These are phyloP conservation scores for Elmis aenea DNA, from an alignment of 2,888 invertebrate genomes.

Conservation along the genomic window DNA sequence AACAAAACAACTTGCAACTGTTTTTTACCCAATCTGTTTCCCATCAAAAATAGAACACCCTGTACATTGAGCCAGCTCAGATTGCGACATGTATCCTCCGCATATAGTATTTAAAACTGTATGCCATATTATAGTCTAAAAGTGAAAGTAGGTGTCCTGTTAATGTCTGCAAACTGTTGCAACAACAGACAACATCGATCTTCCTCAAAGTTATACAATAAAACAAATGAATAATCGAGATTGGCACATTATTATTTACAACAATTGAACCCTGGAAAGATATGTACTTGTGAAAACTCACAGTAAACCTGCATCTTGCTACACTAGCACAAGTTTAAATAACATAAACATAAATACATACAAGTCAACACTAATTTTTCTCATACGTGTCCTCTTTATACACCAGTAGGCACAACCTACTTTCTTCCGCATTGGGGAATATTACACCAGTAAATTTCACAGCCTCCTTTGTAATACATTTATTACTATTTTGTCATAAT, in stretches of 20 bases:
- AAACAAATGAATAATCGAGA: constrained; percentile 38
- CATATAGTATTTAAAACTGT: too few species aligned
- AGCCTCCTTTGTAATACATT: too few species aligned
- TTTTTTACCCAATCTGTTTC: too few species aligned
- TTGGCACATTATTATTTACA: constrained; percentile 49
- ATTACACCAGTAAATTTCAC: too few species aligned
- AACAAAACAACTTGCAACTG: too few species aligned
- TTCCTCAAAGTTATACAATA: constrained; percentile 20
- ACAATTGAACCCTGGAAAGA: constrained; percentile 49
- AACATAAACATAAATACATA: constrained; percentile 38
- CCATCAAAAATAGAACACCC: too few species aligned
- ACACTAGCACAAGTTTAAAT: constrained; percentile 27
- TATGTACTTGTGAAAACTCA: constrained; percentile 45
- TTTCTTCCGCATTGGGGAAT: constrained; percentile 9
- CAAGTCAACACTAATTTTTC: constrained; percentile 33
- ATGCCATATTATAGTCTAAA: too few species aligned
- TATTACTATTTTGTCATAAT: too few species aligned
- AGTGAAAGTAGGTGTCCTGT: too few species aligned
- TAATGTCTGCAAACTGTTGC: too few species aligned
- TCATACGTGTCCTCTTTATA: constrained; percentile 17
- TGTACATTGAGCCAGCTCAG: too few species aligned
- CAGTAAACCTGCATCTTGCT: constrained; percentile 36
- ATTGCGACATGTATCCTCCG: too few species aligned
- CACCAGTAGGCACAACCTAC: constrained; percentile 19
- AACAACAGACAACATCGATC: constrained; percentile 22